Conservation (phyloP, 1,140 invertebrate genomes). For the Ostrea edulis region DNA sequence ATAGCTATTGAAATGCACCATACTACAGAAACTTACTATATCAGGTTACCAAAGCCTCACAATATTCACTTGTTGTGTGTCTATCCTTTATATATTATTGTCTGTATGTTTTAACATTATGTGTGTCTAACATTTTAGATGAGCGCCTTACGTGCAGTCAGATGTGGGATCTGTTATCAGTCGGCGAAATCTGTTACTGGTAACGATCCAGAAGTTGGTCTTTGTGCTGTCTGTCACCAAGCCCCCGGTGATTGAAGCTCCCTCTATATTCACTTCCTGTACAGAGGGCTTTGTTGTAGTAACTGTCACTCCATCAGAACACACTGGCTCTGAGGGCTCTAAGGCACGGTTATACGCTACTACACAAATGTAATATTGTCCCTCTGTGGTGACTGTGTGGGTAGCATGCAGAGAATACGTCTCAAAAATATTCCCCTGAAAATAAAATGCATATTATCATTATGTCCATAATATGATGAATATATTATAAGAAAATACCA, state of each 20-base stretch:
- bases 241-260: conserved; percentile 51
- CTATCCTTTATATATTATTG: too few relatives aligned
- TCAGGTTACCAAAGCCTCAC: too few relatives aligned
- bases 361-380: conserved; percentile 64
- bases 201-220: conserved; percentile 51
- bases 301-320: conserved; percentile 66
- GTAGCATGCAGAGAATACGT: conserved; percentile 53
- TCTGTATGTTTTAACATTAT: too few relatives aligned
- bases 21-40: too few relatives aligned
- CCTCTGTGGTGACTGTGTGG: conserved; percentile 45
- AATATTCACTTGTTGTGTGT: too few relatives aligned
- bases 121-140: not conserved
- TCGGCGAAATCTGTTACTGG: conserved; percentile 42
- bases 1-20: too few relatives aligned
- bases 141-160: conserved; percentile 57
- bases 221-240: conserved; percentile 42
- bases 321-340: conserved; percentile 63
- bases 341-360: conserved; percentile 65
- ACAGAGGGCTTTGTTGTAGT: conserved; percentile 53
- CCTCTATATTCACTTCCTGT: conserved; percentile 49
- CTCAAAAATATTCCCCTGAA: conserved; percentile 52
- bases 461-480: too few relatives aligned
- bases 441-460: not conserved
- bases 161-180: conserved; percentile 47
- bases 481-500: too few relatives aligned